phyloP scores from a whole-genome alignment of 2,888 invertebrate genomes.

The Sminthurides aquaticus region DNA sequence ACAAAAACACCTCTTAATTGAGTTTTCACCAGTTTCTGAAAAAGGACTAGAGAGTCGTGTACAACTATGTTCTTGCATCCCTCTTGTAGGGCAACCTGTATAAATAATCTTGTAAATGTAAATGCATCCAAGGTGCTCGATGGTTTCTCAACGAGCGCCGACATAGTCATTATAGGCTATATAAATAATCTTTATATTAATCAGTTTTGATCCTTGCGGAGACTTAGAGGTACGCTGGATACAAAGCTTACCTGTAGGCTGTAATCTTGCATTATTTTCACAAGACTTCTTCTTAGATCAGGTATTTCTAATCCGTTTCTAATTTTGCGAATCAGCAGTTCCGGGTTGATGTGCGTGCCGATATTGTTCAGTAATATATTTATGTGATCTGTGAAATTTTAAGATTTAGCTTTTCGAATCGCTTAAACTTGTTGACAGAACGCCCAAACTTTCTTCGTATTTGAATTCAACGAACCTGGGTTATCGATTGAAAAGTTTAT shows the following conservation, averaged over 20 bases:
- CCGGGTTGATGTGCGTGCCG: constrained; percentile 82
- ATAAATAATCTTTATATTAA: too few relatives aligned
- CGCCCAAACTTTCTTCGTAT: too few relatives aligned
- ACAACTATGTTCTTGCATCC: constrained; percentile 85
- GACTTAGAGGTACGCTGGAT: too few relatives aligned
- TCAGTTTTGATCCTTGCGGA: too few relatives aligned
- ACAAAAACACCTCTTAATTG: constrained; percentile 71
- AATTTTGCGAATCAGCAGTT: constrained; percentile 76
- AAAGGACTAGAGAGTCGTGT: constrained; percentile 78
- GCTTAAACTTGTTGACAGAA: too few relatives aligned
- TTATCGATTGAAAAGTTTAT: constrained; percentile 79
- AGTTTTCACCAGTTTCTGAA: constrained; percentile 67
- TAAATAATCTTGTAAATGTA: not conserved
- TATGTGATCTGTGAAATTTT: constrained; percentile 54
- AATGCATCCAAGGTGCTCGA: not conserved
- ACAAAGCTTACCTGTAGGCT: constrained; percentile 77
- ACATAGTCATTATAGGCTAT: too few relatives aligned
- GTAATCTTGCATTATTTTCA: constrained; percentile 92
- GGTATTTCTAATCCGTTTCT: constrained; percentile 76
- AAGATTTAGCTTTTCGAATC: too few relatives aligned
- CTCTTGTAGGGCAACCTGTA: constrained; percentile 73
- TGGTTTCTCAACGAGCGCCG: too few relatives aligned
- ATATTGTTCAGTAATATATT: constrained; percentile 64
- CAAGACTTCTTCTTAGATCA: constrained; percentile 78
- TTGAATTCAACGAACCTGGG: too few relatives aligned